These are phyloP conservation scores for Lasius platythorax DNA, from an alignment of 2,888 invertebrate species.

Conservation along the genomic window DNA sequence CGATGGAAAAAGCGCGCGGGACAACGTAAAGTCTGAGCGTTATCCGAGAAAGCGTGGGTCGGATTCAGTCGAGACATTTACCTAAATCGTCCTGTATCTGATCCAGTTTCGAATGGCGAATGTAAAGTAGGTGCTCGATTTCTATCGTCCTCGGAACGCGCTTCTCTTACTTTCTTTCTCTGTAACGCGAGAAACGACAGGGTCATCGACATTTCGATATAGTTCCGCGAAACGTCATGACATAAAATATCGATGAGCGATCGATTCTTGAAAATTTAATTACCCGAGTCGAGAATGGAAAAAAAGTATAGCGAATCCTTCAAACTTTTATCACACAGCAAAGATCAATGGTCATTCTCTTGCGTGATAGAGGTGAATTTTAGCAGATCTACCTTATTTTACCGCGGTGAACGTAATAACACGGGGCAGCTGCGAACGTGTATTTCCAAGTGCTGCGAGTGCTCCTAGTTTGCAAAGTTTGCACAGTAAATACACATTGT, in stretches of 20 bases:
- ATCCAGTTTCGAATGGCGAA: constrained; percentile 55
- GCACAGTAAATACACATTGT: constrained; percentile 45
- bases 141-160: constrained; percentile 18
- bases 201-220: constrained; percentile 45
- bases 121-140: constrained; percentile 53
- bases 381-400: constrained; percentile 45
- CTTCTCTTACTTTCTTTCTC: constrained; percentile 1
- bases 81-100: constrained; percentile 55
- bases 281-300: constrained; percentile 45
- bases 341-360: constrained; percentile 39
- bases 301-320: constrained; percentile 13
- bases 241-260: constrained; percentile 45
- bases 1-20: constrained; percentile 27
- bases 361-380: constrained; percentile 50
- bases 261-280: constrained; percentile 71
- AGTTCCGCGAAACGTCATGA: constrained; percentile 14
- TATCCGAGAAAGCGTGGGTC: constrained; percentile 43
- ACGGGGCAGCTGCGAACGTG: constrained; percentile 18
- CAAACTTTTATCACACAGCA: constrained; percentile 23
- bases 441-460: constrained; percentile 43
- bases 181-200: constrained; percentile 19
- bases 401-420: constrained; percentile 38
- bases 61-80: constrained; percentile 48
- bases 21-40: constrained; percentile 47
- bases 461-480: constrained; percentile 26